Conservation (phyloP, 2,797 vertebrate genomes). For the Microctenopoma lineatum region DNA sequence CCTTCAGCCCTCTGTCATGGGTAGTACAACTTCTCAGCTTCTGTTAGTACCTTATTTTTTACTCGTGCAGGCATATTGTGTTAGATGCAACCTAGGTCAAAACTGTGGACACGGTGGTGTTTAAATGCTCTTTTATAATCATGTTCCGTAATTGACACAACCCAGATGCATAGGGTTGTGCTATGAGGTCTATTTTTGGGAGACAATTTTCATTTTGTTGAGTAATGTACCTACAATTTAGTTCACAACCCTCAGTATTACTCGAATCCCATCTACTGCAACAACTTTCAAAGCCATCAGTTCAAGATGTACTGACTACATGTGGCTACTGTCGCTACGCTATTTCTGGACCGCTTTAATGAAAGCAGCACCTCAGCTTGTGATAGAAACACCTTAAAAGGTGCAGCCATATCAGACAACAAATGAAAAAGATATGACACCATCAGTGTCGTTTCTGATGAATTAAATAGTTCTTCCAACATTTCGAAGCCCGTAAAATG, state of each 20-base stretch:
- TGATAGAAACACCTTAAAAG: slow-evolving; percentile 54
- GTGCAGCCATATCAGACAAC: slow-evolving; percentile 19
- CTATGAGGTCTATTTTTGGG: too few relatives aligned
- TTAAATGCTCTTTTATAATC: too few relatives aligned
- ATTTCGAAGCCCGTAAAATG: slow-evolving; percentile 1
- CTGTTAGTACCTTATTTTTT: too few relatives aligned
- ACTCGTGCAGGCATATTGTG: too few relatives aligned
- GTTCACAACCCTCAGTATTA: neutral
- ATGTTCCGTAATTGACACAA: too few relatives aligned
- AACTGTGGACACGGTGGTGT: too few relatives aligned
- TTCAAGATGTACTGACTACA: slow-evolving; percentile 28
- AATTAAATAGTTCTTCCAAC: slow-evolving; percentile 5
- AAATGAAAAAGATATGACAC: neutral
- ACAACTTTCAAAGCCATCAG: slow-evolving; percentile 43
- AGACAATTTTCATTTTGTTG: too few relatives aligned
- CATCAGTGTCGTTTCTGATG: neutral
- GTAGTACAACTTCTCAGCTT: too few relatives aligned
- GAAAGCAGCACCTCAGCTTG: slow-evolving; percentile 46
- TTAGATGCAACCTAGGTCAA: too few relatives aligned
- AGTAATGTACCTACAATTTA: neutral
- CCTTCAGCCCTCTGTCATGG: too few relatives aligned
- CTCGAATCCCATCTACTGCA: slow-evolving; percentile 15
- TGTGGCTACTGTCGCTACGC: slow-evolving; percentile 19
- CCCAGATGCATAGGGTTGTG: too few relatives aligned
- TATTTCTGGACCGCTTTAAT: slow-evolving; percentile 65